phyloP scores from a whole-genome alignment of 2,797 vertebrate species.

The Sebastes matsubarae region DNA sequence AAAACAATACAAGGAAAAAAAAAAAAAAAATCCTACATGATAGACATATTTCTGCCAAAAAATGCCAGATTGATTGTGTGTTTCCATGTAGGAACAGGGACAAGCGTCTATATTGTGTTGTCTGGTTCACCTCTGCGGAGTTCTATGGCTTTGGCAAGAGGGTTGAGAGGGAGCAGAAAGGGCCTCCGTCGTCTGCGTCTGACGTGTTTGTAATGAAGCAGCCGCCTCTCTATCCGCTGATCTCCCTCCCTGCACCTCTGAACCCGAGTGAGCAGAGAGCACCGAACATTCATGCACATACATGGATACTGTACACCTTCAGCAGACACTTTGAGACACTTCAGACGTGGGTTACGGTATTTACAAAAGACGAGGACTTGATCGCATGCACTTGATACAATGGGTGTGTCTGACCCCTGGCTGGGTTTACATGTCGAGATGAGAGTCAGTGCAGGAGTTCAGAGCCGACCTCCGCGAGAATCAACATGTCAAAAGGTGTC shows the following conservation, averaged over 20 bases:
- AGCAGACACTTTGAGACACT: conserved; percentile 45
- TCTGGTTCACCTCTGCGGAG: conserved; percentile 65
- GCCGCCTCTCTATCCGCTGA: not conserved
- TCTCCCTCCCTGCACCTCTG: conserved; percentile 49
- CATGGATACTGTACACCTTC: conserved; percentile 34
- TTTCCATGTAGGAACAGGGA: conserved; percentile 40
- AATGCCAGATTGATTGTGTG: conserved; percentile 35
- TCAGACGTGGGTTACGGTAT: conserved; percentile 53
- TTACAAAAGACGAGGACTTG: conserved; percentile 69
- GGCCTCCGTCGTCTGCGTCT: not conserved
- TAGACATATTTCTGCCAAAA: conserved; percentile 12
- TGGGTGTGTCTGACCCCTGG: not conserved
- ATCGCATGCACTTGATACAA: conserved; percentile 65
- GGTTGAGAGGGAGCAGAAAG: conserved; percentile 60
- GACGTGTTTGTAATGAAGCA: conserved; percentile 33
- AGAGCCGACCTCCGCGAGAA: conserved; percentile 29
- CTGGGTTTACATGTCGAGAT: conserved; percentile 28
- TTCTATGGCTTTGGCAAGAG: conserved; percentile 80
- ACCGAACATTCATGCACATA: conserved; percentile 68
- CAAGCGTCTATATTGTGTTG: conserved; percentile 13
- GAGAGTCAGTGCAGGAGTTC: conserved; percentile 66
- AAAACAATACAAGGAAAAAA: conserved; percentile 16
- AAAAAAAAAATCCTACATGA: conserved; percentile 11
- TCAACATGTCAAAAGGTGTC: not conserved
- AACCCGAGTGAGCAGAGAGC: conserved; percentile 67